Percentiles rank a stretch among this genome's conserved stretches.
These are phyloP conservation scores for Syncerus caffer DNA, from an alignment of 2,797 vertebrate species.

Conservation along the genomic window DNA sequence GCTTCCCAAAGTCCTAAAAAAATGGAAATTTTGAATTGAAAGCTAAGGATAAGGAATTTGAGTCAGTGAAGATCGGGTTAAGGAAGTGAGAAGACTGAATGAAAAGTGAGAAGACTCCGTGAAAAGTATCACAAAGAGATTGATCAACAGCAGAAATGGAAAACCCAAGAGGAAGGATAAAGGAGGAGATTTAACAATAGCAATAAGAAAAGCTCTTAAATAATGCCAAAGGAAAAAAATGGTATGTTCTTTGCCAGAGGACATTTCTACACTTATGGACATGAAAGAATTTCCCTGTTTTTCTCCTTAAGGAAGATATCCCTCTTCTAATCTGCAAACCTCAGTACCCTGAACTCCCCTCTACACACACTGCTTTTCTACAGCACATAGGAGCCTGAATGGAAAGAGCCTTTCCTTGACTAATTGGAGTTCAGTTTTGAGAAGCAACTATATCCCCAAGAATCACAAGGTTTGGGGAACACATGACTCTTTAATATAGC, in stretches of 20 bases:
- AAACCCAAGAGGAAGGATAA: background rate
- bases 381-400: background rate
- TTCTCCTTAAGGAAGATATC: background rate
- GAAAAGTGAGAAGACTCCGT: background rate
- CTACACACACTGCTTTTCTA: background rate
- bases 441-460: background rate
- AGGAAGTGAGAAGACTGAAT: background rate
- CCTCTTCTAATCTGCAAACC: background rate
- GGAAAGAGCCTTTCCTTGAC: background rate
- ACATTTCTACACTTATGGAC: background rate
- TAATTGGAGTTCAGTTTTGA: background rate
- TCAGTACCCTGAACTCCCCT: background rate
- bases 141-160: background rate
- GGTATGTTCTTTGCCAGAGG: constrained; percentile 16
- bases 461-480: background rate
- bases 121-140: background rate
- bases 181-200: background rate
- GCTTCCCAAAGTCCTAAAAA: background rate
- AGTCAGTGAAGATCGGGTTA: background rate
- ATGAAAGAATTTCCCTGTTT: background rate
- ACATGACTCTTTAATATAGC: background rate
- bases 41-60: background rate
- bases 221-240: background rate
- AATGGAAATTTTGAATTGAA: background rate
- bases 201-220: background rate